These are phyloP conservation scores for Nemapogon koenigi DNA, from an alignment of 2,888 invertebrate genomes.

Conservation along the genomic window DNA sequence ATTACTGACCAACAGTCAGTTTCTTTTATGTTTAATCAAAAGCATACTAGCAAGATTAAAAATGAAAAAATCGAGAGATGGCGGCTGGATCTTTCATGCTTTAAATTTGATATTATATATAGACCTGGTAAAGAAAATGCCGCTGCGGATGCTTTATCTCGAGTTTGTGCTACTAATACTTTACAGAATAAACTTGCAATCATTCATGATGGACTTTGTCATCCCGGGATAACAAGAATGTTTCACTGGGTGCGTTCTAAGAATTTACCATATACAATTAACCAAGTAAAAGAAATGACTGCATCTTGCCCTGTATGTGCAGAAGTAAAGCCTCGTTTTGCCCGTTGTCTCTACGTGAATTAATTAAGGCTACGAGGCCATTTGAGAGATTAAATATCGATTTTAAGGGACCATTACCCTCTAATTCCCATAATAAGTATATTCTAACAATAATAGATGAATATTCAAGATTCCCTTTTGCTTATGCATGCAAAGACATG, in stretches of 20 bases:
- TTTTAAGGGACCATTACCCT: constrained; percentile 15
- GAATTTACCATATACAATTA: constrained; percentile 14
- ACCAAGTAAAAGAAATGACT: constrained; percentile 14
- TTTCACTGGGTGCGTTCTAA: constrained; percentile 15
- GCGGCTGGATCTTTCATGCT: constrained; percentile 14
- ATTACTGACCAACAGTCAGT: neutral
- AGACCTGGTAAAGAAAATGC: constrained; percentile 15
- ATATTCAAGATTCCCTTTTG: constrained; percentile 12
- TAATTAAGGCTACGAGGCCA: constrained; percentile 16
- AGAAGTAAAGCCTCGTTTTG: constrained; percentile 15
- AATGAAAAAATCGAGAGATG: constrained; percentile 15
- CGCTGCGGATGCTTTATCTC: constrained; percentile 15
- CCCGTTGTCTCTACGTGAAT: constrained; percentile 7
- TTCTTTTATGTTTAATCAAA: neutral
- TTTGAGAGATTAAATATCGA: constrained; percentile 17
- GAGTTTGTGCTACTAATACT: constrained; percentile 11
- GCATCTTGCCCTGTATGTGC: constrained; percentile 15
- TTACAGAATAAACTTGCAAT: constrained; percentile 5
- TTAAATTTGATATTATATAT: constrained; percentile 13
- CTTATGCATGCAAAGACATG: constrained; percentile 14
- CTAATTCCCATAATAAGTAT: constrained; percentile 8
- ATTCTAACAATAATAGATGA: constrained; percentile 16
- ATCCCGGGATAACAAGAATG: constrained; percentile 15
- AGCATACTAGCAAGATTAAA: constrained; percentile 12
- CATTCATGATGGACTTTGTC: constrained; percentile 15